phyloP scores from a whole-genome alignment of 2,797 vertebrate genomes.

The Apogon talboti region DNA sequence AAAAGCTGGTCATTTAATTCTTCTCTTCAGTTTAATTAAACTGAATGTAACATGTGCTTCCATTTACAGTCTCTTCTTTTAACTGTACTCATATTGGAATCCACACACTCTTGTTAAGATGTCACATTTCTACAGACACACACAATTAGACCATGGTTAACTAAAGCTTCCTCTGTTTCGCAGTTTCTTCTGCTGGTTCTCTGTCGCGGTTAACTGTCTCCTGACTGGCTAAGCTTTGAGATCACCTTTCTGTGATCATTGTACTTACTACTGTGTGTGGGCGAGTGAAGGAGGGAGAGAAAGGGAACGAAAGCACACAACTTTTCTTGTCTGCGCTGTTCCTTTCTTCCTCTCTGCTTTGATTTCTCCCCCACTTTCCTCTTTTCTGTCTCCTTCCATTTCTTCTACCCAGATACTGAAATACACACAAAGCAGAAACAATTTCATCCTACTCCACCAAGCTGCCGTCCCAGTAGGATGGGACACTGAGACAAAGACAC shows the following conservation, averaged over 20 bases:
- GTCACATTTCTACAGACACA: slow-evolving; percentile 27
- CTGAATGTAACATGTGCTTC: slow-evolving; percentile 6
- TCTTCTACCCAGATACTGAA: slow-evolving; percentile 16
- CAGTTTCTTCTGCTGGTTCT: slow-evolving; percentile 30
- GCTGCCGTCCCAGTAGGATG: slow-evolving; percentile 43
- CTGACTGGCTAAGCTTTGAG: slow-evolving; percentile 62
- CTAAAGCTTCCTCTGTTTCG: slow-evolving; percentile 16
- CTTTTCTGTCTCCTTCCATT: slow-evolving; percentile 30
- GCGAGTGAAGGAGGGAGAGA: slow-evolving; percentile 50
- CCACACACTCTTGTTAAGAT: slow-evolving; percentile 35
- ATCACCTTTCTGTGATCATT: slow-evolving; percentile 73
- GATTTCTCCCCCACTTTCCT: slow-evolving; percentile 34
- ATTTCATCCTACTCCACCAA: slow-evolving; percentile 23
- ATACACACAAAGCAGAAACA: slow-evolving; percentile 22
- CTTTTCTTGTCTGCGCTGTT: slow-evolving; percentile 38
- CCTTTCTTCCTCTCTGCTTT: slow-evolving; percentile 46
- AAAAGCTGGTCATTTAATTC: neutral
- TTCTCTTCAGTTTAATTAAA: neutral
- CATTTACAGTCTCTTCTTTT: neutral
- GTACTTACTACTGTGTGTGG: slow-evolving; percentile 63
- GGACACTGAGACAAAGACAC: slow-evolving; percentile 54
- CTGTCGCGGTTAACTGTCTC: slow-evolving; percentile 41
- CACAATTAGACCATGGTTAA: slow-evolving; percentile 5
- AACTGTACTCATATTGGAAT: neutral
- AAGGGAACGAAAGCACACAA: slow-evolving; percentile 29